Conservation (phyloP, 2,797 vertebrate species). For the Clarias laeviceps region DNA sequence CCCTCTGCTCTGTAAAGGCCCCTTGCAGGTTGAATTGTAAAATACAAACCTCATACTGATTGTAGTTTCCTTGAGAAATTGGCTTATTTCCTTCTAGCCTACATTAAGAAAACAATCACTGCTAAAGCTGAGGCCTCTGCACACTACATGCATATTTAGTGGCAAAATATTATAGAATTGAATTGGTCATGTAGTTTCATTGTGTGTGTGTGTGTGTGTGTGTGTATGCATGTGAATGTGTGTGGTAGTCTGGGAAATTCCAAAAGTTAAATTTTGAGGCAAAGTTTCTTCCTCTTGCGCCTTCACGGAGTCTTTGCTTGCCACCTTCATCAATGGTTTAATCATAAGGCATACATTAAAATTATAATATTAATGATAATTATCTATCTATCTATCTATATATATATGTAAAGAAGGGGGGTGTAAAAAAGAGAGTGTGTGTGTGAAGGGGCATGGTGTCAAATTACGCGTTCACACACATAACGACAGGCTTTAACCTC, state of each 20-base stretch:
- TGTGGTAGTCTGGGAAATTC: not conserved
- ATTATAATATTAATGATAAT: too few species aligned
- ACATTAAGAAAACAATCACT: not conserved
- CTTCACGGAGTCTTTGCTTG: not conserved
- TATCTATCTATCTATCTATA: too few species aligned
- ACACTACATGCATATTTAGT: not conserved
- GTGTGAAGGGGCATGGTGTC: too few species aligned
- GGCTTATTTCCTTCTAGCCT: conserved; percentile 4
- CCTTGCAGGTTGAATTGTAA: conserved; percentile 39
- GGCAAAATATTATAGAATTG: not conserved
- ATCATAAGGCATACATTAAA: too few species aligned
- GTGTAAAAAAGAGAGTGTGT: too few species aligned
- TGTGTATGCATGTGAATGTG: not conserved
- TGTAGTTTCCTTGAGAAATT: conserved; percentile 12
- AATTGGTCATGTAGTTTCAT: not conserved
- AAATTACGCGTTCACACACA: too few species aligned
- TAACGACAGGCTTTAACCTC: too few species aligned
- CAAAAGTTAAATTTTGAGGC: too few species aligned
- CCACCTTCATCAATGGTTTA: not conserved
- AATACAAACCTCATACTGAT: conserved; percentile 32
- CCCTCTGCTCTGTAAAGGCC: conserved; percentile 6
- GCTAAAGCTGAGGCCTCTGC: not conserved
- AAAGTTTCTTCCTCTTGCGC: not conserved
- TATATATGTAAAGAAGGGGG: too few species aligned
- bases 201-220: not conserved